These are phyloP conservation scores for Acleris laterana DNA, from an alignment of 2,888 invertebrate species.

Conservation along the genomic window DNA sequence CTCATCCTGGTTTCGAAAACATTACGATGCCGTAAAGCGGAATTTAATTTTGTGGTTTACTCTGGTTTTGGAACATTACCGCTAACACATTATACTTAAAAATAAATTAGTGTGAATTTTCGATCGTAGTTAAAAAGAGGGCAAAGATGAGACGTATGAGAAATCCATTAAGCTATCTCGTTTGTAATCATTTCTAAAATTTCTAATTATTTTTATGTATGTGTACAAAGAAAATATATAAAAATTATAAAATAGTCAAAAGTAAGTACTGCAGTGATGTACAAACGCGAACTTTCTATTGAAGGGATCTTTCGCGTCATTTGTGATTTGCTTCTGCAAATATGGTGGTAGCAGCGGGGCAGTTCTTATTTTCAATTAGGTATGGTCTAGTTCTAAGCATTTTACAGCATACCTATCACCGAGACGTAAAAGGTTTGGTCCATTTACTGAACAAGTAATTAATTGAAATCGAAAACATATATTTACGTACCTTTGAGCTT, in stretches of 20 bases:
- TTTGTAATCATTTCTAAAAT: too few species aligned
- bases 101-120: slow-evolving; percentile 24
- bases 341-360: not conserved
- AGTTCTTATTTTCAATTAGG: not conserved
- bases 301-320: too few species aligned
- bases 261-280: too few species aligned
- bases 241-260: too few species aligned
- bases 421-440: not conserved
- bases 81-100: slow-evolving; percentile 22
- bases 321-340: not conserved
- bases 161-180: not conserved
- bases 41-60: slow-evolving; percentile 33
- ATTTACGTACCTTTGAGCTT: slow-evolving; percentile 74
- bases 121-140: not conserved
- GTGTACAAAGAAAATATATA: too few species aligned
- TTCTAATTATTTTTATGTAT: too few species aligned
- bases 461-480: not conserved
- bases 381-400: not conserved
- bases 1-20: slow-evolving; percentile 35
- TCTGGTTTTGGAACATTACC: slow-evolving; percentile 27
- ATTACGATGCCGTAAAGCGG: slow-evolving; percentile 32
- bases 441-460: not conserved
- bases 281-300: too few species aligned
- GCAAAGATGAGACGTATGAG: not conserved
- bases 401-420: too few species aligned